These are phyloP conservation scores for Mionectes macconnelli DNA, from an alignment of 2,113 vertebrate species.

Conservation along the genomic window DNA sequence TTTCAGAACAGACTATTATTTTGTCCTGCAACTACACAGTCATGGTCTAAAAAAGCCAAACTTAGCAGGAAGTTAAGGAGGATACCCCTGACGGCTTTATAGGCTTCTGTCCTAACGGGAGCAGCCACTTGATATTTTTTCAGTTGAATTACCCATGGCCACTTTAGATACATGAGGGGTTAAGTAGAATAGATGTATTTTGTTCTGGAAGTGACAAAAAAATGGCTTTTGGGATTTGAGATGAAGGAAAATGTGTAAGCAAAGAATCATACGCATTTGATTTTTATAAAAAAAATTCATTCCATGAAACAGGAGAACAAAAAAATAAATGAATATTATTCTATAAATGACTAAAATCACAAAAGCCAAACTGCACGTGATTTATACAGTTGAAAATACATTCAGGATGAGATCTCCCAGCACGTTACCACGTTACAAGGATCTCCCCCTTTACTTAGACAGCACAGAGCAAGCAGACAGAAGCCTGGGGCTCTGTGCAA, in stretches of 20 bases:
- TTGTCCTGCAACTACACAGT: not conserved
- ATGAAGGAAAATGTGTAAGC: not conserved
- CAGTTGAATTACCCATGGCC: not conserved
- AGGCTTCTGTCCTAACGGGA: not conserved
- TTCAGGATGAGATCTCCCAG: not conserved
- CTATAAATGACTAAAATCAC: not conserved
- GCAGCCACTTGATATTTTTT: not conserved
- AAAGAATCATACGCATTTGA: not conserved
- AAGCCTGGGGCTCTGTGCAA: not conserved
- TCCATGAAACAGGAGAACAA: not conserved
- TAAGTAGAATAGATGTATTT: not conserved
- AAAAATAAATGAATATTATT: not conserved
- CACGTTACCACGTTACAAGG: not conserved
- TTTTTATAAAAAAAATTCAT: too few species aligned
- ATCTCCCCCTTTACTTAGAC: not conserved
- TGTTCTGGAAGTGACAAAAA: not conserved
- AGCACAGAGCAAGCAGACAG: not conserved
- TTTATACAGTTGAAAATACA: not conserved
- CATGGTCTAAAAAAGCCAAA: not conserved
- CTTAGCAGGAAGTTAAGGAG: not conserved
- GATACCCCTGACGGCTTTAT: not conserved
- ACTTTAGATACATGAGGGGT: not conserved
- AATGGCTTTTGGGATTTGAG: not conserved
- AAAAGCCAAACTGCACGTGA: not conserved
- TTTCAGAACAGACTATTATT: not conserved